Evolutionary conservation across 2,113 vertebrate genomes (phyloP).

Genomic region (Dromas ardeola): DNA sequence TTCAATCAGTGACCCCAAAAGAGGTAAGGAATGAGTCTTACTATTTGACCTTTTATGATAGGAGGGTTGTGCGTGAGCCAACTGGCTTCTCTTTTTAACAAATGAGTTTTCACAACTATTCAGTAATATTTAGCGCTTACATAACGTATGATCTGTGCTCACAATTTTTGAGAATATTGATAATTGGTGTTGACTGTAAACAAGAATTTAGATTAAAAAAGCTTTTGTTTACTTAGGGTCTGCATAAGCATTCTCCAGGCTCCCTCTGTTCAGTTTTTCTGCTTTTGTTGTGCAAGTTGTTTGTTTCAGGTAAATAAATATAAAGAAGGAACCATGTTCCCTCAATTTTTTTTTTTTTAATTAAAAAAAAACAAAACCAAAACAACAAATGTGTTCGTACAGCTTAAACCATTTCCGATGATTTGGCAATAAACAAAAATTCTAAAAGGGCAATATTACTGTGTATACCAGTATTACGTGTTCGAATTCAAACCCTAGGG

Average conservation of each 20-base stretch:
- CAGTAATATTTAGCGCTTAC: background rate
- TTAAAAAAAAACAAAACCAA: background rate
- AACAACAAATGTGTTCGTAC: background rate
- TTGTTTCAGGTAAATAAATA: background rate
- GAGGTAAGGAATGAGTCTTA: constrained; percentile 76
- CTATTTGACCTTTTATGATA: background rate
- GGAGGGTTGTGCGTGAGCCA: background rate
- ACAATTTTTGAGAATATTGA: background rate
- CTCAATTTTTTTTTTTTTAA: background rate
- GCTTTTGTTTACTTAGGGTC: background rate
- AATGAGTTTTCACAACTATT: background rate
- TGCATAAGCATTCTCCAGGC: background rate
- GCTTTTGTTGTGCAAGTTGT: background rate
- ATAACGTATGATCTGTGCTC: background rate
- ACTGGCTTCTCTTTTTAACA: background rate
- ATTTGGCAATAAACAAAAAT: background rate
- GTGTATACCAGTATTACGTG: background rate
- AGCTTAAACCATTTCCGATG: background rate
- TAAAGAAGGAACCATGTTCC: background rate
- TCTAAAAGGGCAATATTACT: background rate
- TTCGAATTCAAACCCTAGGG: background rate
- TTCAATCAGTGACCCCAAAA: constrained; percentile 83
- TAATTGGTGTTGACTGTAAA: background rate
- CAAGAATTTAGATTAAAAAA: background rate
- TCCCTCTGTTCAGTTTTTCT: background rate